Base-by-base conservation (phyloP, 2,797 vertebrate species). In the Sternarchorhynchus goeldii region DNA sequence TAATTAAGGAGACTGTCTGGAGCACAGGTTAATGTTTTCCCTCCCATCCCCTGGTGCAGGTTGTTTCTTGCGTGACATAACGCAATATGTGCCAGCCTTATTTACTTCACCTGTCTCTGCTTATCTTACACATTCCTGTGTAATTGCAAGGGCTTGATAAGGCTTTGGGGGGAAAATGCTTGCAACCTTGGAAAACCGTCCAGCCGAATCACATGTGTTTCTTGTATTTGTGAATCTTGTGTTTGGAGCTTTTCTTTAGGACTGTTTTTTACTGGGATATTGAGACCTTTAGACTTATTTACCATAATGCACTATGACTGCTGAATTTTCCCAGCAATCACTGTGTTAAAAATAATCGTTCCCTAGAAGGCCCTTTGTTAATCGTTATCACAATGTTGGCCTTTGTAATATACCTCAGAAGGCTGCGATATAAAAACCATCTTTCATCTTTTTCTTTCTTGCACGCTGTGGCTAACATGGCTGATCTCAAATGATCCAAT, bases 71-170 rank as follows among this genome's bases (percentile, higher is more conserved):
- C 34, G 59, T 73, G 80, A 25, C 62, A 41, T 77, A 80, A 68
- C 32, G 32, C 70, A 20, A 1, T 63, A 67, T 78, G 79, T 80
- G 39, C 69, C 71, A 18, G 21, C 31, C 41, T 39, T 83, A 70
- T 90, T 87, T 83, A 76, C 77, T 78, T 56, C 81, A 75, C 78
- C 64, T 81, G 79, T 77, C 84, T 60, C 8, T 59, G 82, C 85
- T 88, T 86, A 88, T 86, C 88, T 32, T 69, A 76, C 84, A 83
- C 89, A 86, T 90, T 89, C 84, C 69, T 41, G 76, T 83, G 65
- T 55, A 58, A 74, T 50, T 76, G 82, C 82, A 72, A 75, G 36
- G 31, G 39, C 25, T n/a, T 20, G 85, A 88, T 85, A 86, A 85
- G 20, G 18, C 57, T 45, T 21, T 2, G 5, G 75, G 57, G 65